Conservation (phyloP, 2,888 invertebrate genomes). For the Pollenia amentaria region DNA sequence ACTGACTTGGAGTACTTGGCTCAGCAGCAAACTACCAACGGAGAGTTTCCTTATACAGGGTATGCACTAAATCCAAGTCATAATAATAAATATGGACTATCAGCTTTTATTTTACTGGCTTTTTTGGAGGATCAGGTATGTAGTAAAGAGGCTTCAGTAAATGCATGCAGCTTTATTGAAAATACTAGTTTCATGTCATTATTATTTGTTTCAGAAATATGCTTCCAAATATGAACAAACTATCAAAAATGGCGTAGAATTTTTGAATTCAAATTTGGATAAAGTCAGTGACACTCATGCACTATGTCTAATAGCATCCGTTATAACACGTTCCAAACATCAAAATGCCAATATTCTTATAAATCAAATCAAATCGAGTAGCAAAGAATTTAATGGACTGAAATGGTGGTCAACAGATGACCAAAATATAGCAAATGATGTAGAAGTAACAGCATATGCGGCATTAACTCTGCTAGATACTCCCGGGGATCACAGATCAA, state of each 20-base stretch:
- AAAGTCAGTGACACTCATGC: slow-evolving; percentile 89
- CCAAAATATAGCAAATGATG: slow-evolving; percentile 86
- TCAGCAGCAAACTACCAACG: slow-evolving; percentile 14
- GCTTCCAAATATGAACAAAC: slow-evolving; percentile 86
- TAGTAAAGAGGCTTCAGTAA: background rate
- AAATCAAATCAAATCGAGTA: slow-evolving; percentile 83
- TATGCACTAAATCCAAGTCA: slow-evolving; percentile 85
- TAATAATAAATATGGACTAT: slow-evolving; percentile 89
- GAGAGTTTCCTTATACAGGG: slow-evolving; percentile 87
- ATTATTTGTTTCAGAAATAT: slow-evolving; percentile 37
- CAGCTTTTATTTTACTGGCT: slow-evolving; percentile 90
- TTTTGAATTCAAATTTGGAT: slow-evolving; percentile 88
- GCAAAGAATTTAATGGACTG: slow-evolving; percentile 85
- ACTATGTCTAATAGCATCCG: slow-evolving; percentile 90
- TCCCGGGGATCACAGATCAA: slow-evolving; percentile 83
- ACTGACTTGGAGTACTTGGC: slow-evolving; percentile 50
- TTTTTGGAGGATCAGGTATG: slow-evolving; percentile 88
- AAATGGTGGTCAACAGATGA: slow-evolving; percentile 89
- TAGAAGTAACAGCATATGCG: slow-evolving; percentile 94
- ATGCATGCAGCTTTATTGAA: no score
- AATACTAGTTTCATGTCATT: no score
- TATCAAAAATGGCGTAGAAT: slow-evolving; percentile 91
- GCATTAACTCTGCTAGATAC: slow-evolving; percentile 87
- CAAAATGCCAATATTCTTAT: slow-evolving; percentile 85
- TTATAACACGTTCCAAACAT: slow-evolving; percentile 89